A percentile compares a stretch with the other conserved stretches of the same genome.
phyloP scores from a whole-genome alignment of 1,140 invertebrate species.

The Marisa cornuarietis region DNA sequence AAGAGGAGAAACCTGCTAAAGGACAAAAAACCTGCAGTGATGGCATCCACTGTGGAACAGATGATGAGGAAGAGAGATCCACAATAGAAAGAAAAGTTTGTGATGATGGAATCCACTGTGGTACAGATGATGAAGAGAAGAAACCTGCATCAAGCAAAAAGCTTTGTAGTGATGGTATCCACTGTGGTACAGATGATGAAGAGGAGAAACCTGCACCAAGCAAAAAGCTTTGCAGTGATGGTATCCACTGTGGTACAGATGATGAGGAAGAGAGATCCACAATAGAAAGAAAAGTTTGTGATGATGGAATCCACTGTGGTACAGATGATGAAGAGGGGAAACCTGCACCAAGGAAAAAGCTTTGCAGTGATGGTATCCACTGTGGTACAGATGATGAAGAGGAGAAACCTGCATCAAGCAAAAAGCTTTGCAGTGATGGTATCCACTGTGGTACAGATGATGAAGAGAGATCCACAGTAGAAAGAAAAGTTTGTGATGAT shows the following conservation, averaged over 20 bases:
- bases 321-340: conserved; percentile 28
- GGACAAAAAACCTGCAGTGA: conserved; percentile 26
- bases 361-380: conserved; percentile 25
- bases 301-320: conserved; percentile 24
- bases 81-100: too few relatives aligned
- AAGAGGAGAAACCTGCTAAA: conserved; percentile 13
- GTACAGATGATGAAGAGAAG: conserved; percentile 30
- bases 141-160: conserved; percentile 15
- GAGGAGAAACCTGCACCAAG: conserved; percentile 8
- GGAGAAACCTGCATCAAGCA: not conserved
- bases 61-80: conserved; percentile 30
- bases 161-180: conserved; percentile 39
- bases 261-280: conserved; percentile 14
- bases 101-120: conserved; percentile 35
- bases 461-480: conserved; percentile 20
- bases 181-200: conserved; percentile 44
- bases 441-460: conserved; percentile 40
- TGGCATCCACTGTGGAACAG: conserved; percentile 31
- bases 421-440: conserved; percentile 26
- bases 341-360: conserved; percentile 12
- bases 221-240: conserved; percentile 20
- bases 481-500: conserved; percentile 22
- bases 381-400: conserved; percentile 32
- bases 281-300: conserved; percentile 15
- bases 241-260: conserved; percentile 25